phyloP scores from a whole-genome alignment of 1,140 invertebrate genomes.

The Drosophila ambigua region DNA sequence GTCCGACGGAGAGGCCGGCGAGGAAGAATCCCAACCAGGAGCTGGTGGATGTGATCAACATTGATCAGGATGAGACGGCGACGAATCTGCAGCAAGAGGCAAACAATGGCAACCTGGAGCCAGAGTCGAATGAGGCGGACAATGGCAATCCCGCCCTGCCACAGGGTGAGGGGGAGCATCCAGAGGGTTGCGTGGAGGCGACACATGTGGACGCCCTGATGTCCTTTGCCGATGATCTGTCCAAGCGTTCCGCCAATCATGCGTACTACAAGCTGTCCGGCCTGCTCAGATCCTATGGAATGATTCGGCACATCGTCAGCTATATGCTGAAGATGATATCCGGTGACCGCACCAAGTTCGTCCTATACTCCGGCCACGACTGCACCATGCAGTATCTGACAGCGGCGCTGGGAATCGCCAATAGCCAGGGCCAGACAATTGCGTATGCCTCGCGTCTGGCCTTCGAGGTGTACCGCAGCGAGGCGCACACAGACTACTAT shows the following conservation, averaged over 20 bases:
- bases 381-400: slow-evolving; percentile 93
- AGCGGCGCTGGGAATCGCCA: slow-evolving; percentile 89
- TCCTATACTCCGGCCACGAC: slow-evolving; percentile 96
- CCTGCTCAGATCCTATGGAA: slow-evolving; percentile 90
- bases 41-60: slow-evolving; percentile 80
- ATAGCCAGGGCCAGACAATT: slow-evolving; percentile 84
- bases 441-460: slow-evolving; percentile 93
- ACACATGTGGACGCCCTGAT: slow-evolving; percentile 90
- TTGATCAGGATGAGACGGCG: slow-evolving; percentile 78
- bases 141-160: slow-evolving; percentile 35
- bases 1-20: slow-evolving; percentile 18
- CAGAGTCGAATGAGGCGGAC: slow-evolving; percentile 26
- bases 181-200: slow-evolving; percentile 74
- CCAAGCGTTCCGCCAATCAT: slow-evolving; percentile 87
- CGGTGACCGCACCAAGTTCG: slow-evolving; percentile 90
- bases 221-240: slow-evolving; percentile 90
- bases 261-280: slow-evolving; percentile 87
- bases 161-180: slow-evolving; percentile 16
- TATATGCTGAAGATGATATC: slow-evolving; percentile 92
- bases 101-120: slow-evolving; percentile 13
- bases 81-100: slow-evolving; percentile 41
- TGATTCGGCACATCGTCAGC: slow-evolving; percentile 90
- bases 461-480: slow-evolving; percentile 90
- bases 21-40: slow-evolving; percentile 68
- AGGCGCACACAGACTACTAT: slow-evolving; percentile 86